Percentiles rank a stretch among this genome's conserved stretches.
These are phyloP conservation scores for Phaethon lepturus DNA, from an alignment of 2,113 vertebrate species.

Conservation along the genomic window DNA sequence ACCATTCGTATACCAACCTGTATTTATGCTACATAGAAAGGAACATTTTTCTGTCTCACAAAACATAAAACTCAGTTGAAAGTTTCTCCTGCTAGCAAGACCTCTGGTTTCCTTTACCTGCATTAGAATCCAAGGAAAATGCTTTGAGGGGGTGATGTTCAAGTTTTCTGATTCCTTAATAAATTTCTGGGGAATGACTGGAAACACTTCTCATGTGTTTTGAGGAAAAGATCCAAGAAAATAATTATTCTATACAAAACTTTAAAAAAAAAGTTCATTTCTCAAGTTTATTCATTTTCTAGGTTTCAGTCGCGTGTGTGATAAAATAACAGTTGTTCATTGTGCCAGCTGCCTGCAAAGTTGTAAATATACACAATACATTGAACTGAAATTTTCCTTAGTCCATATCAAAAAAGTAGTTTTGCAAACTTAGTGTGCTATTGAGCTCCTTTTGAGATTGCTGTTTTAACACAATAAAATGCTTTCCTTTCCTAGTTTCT, in stretches of 20 bases:
- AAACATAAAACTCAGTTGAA: neutral
- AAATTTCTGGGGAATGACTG: neutral
- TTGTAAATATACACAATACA: neutral
- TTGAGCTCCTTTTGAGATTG: neutral
- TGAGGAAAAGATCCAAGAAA: neutral
- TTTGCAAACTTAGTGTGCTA: neutral
- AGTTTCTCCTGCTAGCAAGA: neutral
- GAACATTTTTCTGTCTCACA: neutral
- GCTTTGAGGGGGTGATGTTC: neutral
- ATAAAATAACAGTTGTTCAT: neutral
- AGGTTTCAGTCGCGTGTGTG: rapidly evolving
- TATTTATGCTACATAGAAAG: neutral
- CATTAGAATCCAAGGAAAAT: neutral
- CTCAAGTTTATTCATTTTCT: neutral
- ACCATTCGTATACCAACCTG: rapidly evolving
- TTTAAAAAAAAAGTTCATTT: rapidly evolving
- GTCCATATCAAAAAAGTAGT: neutral
- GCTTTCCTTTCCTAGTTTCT: neutral
- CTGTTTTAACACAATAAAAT: neutral
- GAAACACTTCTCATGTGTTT: neutral
- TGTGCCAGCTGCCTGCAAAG: neutral
- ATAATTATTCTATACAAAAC: neutral
- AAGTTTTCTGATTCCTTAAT: neutral
- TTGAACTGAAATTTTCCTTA: neutral
- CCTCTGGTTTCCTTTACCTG: neutral